Evolutionary conservation across 1,140 invertebrate genomes (phyloP).

Genomic region (Ceratitis capitata): DNA sequence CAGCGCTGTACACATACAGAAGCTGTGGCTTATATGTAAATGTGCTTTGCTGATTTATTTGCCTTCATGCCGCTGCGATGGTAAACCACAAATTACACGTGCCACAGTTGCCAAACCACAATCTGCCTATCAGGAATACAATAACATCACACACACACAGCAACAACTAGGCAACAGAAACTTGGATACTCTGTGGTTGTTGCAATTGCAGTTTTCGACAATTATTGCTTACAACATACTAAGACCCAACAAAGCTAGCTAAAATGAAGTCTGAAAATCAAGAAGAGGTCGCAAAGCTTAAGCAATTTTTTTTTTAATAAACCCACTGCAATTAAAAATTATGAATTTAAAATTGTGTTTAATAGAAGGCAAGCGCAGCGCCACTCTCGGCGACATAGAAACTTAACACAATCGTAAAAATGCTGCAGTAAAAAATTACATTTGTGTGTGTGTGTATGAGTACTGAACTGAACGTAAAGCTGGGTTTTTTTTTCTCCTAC

Average conservation of each 20-base stretch:
- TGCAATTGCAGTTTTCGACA: not conserved
- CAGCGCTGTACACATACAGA: not conserved
- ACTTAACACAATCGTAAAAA: not conserved
- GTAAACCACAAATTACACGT: not conserved
- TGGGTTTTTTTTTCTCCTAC: not conserved
- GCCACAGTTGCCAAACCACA: not conserved
- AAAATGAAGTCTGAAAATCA: not conserved
- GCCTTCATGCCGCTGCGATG: not conserved
- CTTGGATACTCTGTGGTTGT: not conserved
- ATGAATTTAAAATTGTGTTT: conserved; percentile 1
- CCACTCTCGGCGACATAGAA: not conserved
- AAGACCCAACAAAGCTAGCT: not conserved
- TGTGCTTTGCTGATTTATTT: not conserved
- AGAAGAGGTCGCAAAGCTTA: not conserved
- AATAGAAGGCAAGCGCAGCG: not conserved
- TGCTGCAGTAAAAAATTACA: not conserved
- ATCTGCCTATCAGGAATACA: not conserved
- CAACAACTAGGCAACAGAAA: not conserved
- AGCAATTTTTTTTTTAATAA: not conserved
- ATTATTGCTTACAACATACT: not conserved
- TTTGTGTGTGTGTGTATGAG: not conserved
- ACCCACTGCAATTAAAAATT: not conserved
- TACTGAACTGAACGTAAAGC: not conserved
- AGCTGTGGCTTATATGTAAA: not conserved
- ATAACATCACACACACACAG: not conserved